Base-by-base conservation (phyloP, 2,888 invertebrate genomes). In the Drosophila imparisetae region DNA sequence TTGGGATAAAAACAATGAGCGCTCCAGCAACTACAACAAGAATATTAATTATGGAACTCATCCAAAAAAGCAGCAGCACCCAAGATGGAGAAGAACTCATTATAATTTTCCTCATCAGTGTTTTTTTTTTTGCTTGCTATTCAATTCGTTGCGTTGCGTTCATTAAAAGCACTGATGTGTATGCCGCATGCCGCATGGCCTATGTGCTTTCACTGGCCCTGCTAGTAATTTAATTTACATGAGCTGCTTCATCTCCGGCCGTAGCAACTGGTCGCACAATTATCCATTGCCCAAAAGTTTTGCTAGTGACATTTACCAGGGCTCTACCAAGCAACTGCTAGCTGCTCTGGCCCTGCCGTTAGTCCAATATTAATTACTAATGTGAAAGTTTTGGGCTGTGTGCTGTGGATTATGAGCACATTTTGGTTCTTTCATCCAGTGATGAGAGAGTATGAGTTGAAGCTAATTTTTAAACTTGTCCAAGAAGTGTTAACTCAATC, bases 401-500 rank as follows among this genome's bases (percentile, higher is more conserved):
- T 40, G 53, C 62, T 21, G 67, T 18, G 67, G 72, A 74, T 84
- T 81, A 84, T 80, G 78, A 68, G 54, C 67, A 79, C 55, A 75
- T 71, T 69, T 73, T 40, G 45, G 52, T 15, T 30, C 48, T 65
- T 73, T 57, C 53, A 24, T 54, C 40, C 66, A 36, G 64, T 21
- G 21, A 29, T 11, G n/a, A 50, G 48, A 27, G 38, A 29, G 49
- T 40, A 29, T 32, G 42, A 66, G 52, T 24, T 34, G 40, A 40
- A 70, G 70, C 71, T 70, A 73, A 83, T 73, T 80, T 73, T 78
- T 69, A 69, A 84, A 82, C 82, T 85, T 81, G 71, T 61, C 78
- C 69, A 83, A 74, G 67, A 86, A 88, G 86, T 88, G 84, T 72
- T 88, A 88, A 86, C 79, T 86, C 82, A 88, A 86, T 88, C 78